Base-by-base conservation (phyloP, 2,797 vertebrate species). In the Enteromius afrohamiltoni region DNA sequence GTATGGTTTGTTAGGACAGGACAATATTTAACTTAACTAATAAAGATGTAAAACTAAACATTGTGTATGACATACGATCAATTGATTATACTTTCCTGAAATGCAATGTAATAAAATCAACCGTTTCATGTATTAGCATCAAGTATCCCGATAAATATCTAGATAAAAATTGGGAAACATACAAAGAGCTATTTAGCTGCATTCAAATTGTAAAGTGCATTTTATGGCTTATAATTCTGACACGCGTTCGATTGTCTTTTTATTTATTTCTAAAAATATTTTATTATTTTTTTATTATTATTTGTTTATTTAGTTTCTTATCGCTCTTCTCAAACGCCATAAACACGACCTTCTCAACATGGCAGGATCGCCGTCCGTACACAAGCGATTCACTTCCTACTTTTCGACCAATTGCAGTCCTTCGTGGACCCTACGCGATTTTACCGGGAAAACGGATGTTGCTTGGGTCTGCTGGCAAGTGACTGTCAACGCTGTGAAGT, bases 401-500 rank as follows among this genome's bases (percentile, higher is more conserved):
- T 58, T 68, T 29, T 77, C 2, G 26, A 82, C 86, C 85, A 89
- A 89, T 89, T 34, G 77, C 31, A 31, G 29, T n/a, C 19, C 34
- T 69, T 9, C 11, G 1, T 51, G n/a, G 19, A 23, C 21, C 10
- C 62, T 47, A 68, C 79, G 89, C 31, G 70, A 6, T 80, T 88
- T 87, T 85, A 29, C 86, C 87, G 69, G 77, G 89, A 31, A 88
- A 84, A 78, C 87, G 88, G 86, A 93, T 87, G 6, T 16, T 73
- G 86, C 83, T 84, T 45, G 2, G 26, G 37, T 67, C 88, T 78
- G 77, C 88, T 80, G 83, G 89, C 88, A 86, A 85, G 82, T 84
- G 68, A 64, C 88, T 87, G 91, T 91, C 17, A 91, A 83, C 21
- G 1, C 31, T 80, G 14, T 0, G 77, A 81, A 87, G 86, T 94